Evolutionary conservation across 2,888 invertebrate species (phyloP), one percentile per base, ranked within the genome.

Genomic region (Sepiola atlantica): DNA sequence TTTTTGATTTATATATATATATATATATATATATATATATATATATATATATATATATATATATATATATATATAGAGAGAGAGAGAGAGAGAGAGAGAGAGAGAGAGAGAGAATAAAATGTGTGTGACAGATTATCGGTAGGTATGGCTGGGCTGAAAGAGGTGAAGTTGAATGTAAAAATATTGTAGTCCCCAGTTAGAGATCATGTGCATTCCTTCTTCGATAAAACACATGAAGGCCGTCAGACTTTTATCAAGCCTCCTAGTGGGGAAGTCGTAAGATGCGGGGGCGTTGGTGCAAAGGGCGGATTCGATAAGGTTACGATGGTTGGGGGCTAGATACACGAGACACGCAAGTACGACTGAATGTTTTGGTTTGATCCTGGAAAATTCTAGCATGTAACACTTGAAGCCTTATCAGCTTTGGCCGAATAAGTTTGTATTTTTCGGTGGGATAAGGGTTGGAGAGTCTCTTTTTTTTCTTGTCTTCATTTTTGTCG

Each of bases 281-380:
- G 14, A n/a, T 77, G 77, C 77, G 77, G 32, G 77, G 77, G 77
- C 18, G 77, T 45, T 45, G 4, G 32, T 77, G 77, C 77, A n/a
- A n/a, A 77, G 45, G 77, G 77, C 32, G 77, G 77, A n/a, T n/a
- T 77, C 77, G 77, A n/a, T 77, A 77, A 77, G 77, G 77, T n/a
- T 77, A 77, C n/a, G n/a, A 77, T 12, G 77, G 10, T 16, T n/a
- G 16, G 77, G 16, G 77, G 32, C n/a, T n/a, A 77, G 77, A 77
- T 77, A 77, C 16, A 77, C n/a, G 32, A 77, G 77, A 32, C n/a
- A 77, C n/a, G 77, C 45, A 45, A 2, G 14, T 14, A 77, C 4
- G n/a, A 77, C 77, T n/a, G n/a, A 77, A 77, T 77, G 77, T 77
- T n/a, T 77, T 32, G 77, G 77, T 77, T 77, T 77, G 77, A 77